phyloP scores from a whole-genome alignment of 2,113 vertebrate genomes.

The Thamnophis sirtalis region DNA sequence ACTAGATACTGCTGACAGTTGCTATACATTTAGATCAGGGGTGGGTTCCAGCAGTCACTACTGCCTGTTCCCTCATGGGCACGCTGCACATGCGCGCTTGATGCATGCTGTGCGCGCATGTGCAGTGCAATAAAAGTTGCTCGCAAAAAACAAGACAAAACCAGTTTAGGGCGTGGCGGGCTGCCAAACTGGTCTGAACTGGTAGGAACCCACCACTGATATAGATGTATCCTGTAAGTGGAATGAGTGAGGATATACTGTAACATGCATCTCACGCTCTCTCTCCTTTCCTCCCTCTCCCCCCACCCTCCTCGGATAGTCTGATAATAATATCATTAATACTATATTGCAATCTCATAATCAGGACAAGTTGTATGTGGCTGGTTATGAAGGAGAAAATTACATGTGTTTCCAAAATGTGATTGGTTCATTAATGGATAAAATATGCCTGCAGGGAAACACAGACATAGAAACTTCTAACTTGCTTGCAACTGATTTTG shows the following conservation, averaged over 20 bases:
- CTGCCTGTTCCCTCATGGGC: too few species aligned
- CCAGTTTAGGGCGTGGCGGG: too few species aligned
- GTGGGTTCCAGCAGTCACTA: too few species aligned
- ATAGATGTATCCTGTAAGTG: background rate
- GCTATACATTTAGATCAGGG: too few species aligned
- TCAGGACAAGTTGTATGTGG: conserved; percentile 35
- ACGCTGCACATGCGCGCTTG: too few species aligned
- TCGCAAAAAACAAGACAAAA: too few species aligned
- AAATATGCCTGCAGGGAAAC: background rate
- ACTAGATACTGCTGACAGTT: too few species aligned
- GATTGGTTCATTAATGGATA: background rate
- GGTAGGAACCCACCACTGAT: too few species aligned
- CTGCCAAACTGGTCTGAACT: too few species aligned
- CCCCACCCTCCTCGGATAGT: conserved; percentile 40
- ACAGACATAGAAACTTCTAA: background rate
- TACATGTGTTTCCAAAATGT: conserved; percentile 1
- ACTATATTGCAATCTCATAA: conserved; percentile 45
- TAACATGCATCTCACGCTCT: background rate
- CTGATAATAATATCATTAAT: conserved; percentile 52
- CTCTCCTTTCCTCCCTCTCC: background rate
- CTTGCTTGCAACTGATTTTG: background rate
- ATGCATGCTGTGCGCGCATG: too few species aligned
- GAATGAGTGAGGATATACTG: background rate
- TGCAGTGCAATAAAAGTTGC: too few species aligned
- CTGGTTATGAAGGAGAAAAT: conserved; percentile 34